Evolutionary conservation across 2,888 invertebrate species (phyloP).

Genomic region (Hydrotaea diabolus): DNA sequence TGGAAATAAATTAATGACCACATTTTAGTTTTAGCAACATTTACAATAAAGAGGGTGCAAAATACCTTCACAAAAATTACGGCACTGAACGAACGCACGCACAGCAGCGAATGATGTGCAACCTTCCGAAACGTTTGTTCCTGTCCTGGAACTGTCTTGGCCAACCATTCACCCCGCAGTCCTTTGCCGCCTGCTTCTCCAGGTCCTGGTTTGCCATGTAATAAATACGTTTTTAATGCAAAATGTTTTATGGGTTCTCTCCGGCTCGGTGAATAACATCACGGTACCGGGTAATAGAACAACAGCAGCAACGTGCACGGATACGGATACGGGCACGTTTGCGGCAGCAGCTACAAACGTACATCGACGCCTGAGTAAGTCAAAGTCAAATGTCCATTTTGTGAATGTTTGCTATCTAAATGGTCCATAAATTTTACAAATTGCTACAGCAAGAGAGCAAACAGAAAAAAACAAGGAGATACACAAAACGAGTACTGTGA

Average conservation of each 20-base stretch:
- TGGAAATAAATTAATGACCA: constrained; percentile 63
- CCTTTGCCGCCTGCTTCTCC: not conserved
- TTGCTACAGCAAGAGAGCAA: constrained; percentile 51
- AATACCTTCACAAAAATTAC: constrained; percentile 50
- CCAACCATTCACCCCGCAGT: too few species aligned
- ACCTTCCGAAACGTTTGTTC: too few species aligned
- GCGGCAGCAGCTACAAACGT: constrained; percentile 68
- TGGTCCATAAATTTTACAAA: constrained; percentile 69
- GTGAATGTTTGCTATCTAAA: constrained; percentile 68
- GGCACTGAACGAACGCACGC: not conserved
- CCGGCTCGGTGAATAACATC: constrained; percentile 4
- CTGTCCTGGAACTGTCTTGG: too few species aligned
- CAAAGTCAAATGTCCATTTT: constrained; percentile 68
- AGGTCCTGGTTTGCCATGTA: constrained; percentile 40
- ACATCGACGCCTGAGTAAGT: constrained; percentile 26
- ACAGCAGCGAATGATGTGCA: not conserved
- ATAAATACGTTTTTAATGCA: constrained; percentile 66
- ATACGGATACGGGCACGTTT: too few species aligned
- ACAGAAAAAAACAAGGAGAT: not conserved
- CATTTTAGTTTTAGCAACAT: constrained; percentile 66
- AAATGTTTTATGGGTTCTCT: constrained; percentile 63
- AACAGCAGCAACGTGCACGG: constrained; percentile 2
- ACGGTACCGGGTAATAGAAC: constrained; percentile 13
- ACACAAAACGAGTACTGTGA: constrained; percentile 16
- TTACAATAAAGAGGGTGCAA: constrained; percentile 65